A percentile compares a stretch with the other conserved stretches of the same genome.
These are phyloP conservation scores for Dryadula phaetusa DNA, from an alignment of 2,888 invertebrate genomes.

Conservation along the genomic window DNA sequence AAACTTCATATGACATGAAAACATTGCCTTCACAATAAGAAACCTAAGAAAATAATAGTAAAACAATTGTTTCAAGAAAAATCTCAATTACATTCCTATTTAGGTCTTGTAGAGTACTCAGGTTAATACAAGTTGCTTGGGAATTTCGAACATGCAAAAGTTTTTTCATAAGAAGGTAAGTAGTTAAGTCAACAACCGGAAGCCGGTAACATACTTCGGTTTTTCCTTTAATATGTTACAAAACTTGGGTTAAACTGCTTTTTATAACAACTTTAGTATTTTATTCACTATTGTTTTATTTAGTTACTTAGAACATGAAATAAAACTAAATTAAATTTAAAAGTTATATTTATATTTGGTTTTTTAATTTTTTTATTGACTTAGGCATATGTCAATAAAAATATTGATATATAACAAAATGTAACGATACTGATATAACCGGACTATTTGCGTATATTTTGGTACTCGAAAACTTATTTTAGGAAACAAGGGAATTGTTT, in stretches of 20 bases:
- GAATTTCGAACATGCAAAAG: slow-evolving; percentile 29
- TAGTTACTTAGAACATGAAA: background rate
- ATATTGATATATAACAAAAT: too few species aligned
- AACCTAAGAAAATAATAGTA: background rate
- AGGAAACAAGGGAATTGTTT: too few species aligned
- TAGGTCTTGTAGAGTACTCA: slow-evolving; percentile 17
- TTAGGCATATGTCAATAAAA: too few species aligned
- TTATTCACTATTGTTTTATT: background rate
- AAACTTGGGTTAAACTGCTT: slow-evolving; percentile 9
- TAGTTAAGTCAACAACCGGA: slow-evolving; percentile 30
- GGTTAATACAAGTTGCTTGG: slow-evolving; percentile 21
- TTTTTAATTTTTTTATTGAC: too few species aligned
- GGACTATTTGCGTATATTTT: too few species aligned
- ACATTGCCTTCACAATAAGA: too few species aligned
- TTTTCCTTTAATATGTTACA: slow-evolving; percentile 35
- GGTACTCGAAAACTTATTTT: too few species aligned
- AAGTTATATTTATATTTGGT: background rate
- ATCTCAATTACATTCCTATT: slow-evolving; percentile 6
- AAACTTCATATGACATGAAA: too few species aligned
- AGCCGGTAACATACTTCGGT: slow-evolving; percentile 35
- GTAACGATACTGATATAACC: too few species aligned
- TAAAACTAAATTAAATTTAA: background rate
- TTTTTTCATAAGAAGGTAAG: slow-evolving; percentile 39
- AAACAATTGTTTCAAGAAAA: slow-evolving; percentile 1
- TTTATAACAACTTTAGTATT: slow-evolving; percentile 11